Conservation (phyloP, 2,113 vertebrate genomes). For the Ivindomyrus marchei region DNA sequence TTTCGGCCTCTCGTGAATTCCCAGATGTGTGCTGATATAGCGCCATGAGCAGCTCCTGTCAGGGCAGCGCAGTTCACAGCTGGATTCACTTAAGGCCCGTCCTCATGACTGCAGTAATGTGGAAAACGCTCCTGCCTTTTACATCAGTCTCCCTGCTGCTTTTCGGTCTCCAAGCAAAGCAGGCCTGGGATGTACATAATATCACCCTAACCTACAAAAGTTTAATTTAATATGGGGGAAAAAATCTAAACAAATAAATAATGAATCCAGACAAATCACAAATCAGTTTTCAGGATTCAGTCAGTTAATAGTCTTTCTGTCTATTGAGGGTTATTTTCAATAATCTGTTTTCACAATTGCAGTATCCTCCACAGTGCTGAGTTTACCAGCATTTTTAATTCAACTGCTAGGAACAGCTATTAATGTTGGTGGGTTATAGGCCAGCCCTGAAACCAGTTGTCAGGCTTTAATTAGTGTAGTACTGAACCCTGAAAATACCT, state of each 20-base stretch:
- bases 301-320: neutral
- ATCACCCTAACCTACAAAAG: neutral
- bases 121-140: slow-evolving; percentile 55
- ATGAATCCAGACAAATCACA: neutral
- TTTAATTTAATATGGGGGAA: neutral
- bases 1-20: slow-evolving; percentile 43
- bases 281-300: neutral
- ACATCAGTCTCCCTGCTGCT: neutral
- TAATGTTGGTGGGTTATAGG: neutral
- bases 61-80: slow-evolving; percentile 54
- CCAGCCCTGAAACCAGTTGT: neutral
- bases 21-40: slow-evolving; percentile 66
- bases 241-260: neutral
- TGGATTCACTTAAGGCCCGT: slow-evolving; percentile 62
- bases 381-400: neutral
- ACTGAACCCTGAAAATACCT: neutral
- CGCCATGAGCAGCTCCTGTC: slow-evolving; percentile 43
- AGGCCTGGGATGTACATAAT: neutral
- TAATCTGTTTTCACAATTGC: neutral
- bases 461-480: neutral
- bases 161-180: slow-evolving; percentile 25
- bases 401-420: neutral
- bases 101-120: slow-evolving; percentile 65
- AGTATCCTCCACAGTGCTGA: neutral
- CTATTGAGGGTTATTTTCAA: too few species aligned